Conservation (phyloP, 2,113 vertebrate species). For the Cebidichthys violaceus region DNA sequence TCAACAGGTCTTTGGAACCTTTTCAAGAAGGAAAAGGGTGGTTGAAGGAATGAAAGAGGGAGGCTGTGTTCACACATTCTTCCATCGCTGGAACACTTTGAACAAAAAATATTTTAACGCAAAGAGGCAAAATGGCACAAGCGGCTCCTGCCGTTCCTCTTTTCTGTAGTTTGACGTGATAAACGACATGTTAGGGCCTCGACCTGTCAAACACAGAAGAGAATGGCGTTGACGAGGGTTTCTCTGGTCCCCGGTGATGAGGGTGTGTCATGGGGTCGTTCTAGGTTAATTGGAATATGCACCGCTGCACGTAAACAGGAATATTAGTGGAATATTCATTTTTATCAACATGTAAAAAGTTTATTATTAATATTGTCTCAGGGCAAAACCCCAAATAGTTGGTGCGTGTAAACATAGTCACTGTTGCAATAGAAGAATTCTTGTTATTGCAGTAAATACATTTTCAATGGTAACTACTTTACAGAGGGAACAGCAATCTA, state of each 20-base stretch:
- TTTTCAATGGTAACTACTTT: not conserved
- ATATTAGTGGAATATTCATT: not conserved
- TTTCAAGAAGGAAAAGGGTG: not conserved
- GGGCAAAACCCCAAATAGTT: no score
- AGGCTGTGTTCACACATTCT: no score
- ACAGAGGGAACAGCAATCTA: not conserved
- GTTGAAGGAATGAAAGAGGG: not conserved
- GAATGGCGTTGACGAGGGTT: no score
- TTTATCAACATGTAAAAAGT: not conserved
- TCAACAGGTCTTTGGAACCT: not conserved
- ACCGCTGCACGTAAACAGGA: no score
- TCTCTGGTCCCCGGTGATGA: not conserved
- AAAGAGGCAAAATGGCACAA: no score
- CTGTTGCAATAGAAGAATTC: not conserved
- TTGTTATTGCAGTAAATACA: constrained; percentile 3
- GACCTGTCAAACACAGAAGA: no score
- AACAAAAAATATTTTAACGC: no score
- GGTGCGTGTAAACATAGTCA: no score
- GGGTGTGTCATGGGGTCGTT: not conserved
- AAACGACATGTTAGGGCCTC: no score
- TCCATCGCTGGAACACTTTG: no score
- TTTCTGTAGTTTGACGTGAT: no score
- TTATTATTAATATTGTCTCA: not conserved
- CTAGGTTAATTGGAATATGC: not conserved
- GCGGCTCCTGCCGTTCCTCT: no score